Conservation (phyloP, 2,888 invertebrate genomes). For the Andrena bicolor region DNA sequence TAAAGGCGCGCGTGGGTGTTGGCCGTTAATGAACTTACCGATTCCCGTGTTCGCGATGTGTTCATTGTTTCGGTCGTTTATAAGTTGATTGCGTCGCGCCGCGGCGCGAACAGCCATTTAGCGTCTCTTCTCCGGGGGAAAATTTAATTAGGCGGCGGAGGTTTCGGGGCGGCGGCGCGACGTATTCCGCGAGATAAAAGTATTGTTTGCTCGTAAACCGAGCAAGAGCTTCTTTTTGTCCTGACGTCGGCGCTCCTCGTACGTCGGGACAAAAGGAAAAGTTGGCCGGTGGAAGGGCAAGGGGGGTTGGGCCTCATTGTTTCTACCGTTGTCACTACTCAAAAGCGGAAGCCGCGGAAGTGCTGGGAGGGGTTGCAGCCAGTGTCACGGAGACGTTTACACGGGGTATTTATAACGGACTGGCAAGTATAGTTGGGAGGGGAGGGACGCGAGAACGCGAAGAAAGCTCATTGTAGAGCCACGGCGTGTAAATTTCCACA, state of each 20-base stretch:
- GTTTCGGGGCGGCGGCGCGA: not conserved
- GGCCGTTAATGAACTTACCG: constrained; percentile 37
- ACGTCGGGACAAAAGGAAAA: constrained; percentile 57
- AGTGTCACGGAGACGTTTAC: constrained; percentile 68
- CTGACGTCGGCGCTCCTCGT: constrained; percentile 25
- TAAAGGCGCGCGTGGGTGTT: constrained; percentile 19
- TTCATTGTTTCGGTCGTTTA: constrained; percentile 34
- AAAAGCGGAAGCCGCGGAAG: constrained; percentile 61
- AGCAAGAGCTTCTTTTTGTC: constrained; percentile 45
- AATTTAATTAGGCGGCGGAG: constrained; percentile 52
- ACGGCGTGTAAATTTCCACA: constrained; percentile 40
- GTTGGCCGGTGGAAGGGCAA: constrained; percentile 50
- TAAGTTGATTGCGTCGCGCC: constrained; percentile 39
- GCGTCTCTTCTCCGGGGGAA: not conserved
- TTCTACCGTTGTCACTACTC: constrained; percentile 60
- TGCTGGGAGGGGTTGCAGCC: constrained; percentile 33
- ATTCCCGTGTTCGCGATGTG: constrained; percentile 14
- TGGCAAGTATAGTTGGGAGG: constrained; percentile 7
- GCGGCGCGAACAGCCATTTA: constrained; percentile 16
- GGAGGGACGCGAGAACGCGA: constrained; percentile 4
- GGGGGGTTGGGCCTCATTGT: constrained; percentile 61
- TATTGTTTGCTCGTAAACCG: constrained; percentile 55
- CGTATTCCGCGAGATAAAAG: constrained; percentile 60
- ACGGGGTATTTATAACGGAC: constrained; percentile 63
- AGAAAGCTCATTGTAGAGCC: constrained; percentile 12